A percentile compares a stretch with the other conserved stretches of the same genome.
Conservation (phyloP, 2,797 vertebrate species). For the Diceros bicornis region DNA sequence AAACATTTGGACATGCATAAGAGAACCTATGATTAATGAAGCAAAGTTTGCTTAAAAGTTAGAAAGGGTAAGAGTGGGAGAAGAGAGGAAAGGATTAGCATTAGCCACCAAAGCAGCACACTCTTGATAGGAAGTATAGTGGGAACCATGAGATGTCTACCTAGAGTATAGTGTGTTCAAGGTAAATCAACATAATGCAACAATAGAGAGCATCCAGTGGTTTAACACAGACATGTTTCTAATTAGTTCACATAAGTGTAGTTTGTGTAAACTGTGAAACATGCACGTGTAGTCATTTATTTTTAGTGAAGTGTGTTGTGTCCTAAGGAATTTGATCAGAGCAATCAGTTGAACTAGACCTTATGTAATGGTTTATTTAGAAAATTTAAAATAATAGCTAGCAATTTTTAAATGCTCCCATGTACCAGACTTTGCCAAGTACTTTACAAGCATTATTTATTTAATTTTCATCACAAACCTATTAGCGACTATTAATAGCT, state of each 20-base stretch:
- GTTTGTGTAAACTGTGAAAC: not conserved
- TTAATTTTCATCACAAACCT: conserved; percentile 42
- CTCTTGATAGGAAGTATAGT: not conserved
- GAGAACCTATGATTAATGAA: not conserved
- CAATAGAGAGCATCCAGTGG: not conserved
- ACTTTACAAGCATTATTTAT: not conserved
- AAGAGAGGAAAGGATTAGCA: not conserved
- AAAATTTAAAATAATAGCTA: conserved; percentile 51
- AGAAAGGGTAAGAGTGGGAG: not conserved
- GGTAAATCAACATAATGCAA: not conserved
- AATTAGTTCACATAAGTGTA: not conserved
- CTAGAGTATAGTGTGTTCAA: not conserved
- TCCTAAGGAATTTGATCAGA: conserved; percentile 48
- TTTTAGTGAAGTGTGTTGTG: not conserved
- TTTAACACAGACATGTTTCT: not conserved
- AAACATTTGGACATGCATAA: not conserved
- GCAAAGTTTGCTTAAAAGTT: not conserved
- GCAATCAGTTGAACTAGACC: conserved; percentile 13
- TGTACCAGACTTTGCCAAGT: not conserved
- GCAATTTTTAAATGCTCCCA: conserved; percentile 1
- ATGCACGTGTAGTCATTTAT: not conserved
- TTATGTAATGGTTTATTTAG: not conserved
- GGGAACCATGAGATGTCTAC: not conserved
- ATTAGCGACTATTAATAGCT: not conserved
- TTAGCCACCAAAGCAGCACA: not conserved